These are phyloP conservation scores for Echinops telfairi DNA, from an alignment of 2,113 vertebrate species.

Conservation along the genomic window DNA sequence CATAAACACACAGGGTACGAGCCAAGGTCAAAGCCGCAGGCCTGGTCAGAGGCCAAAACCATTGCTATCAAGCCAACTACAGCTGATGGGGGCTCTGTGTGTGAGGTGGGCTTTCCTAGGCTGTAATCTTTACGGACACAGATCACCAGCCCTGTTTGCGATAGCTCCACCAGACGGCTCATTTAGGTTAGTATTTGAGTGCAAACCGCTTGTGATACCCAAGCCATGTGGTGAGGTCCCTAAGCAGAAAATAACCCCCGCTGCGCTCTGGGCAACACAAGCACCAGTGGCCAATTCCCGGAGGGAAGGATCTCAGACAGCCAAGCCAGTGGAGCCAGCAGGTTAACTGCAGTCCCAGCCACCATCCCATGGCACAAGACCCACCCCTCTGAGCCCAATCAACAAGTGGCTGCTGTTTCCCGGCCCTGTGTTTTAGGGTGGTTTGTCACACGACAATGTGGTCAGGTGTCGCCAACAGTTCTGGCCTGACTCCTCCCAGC, in stretches of 20 bases:
- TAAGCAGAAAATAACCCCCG: not conserved
- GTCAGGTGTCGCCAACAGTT: too few relatives aligned
- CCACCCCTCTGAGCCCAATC: not conserved
- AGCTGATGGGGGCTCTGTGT: not conserved
- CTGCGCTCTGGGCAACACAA: not conserved
- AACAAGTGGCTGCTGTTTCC: not conserved
- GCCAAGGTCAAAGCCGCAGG: not conserved
- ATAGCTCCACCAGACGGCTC: not conserved
- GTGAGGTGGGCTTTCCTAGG: too few relatives aligned
- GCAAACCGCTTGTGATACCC: not conserved
- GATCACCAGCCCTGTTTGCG: too few relatives aligned
- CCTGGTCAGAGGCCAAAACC: not conserved
- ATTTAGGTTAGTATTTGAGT: not conserved
- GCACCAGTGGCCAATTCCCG: too few relatives aligned
- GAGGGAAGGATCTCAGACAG: accelerated
- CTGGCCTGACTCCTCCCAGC: too few relatives aligned
- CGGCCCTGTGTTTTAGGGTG: not conserved
- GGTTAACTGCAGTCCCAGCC: too few relatives aligned
- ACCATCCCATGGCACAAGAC: not conserved
- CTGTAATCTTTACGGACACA: too few relatives aligned
- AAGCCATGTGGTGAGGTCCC: accelerated
- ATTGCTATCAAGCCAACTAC: not conserved
- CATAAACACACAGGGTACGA: not conserved
- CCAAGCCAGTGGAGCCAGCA: not conserved
- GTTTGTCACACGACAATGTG: too few relatives aligned